Evolutionary conservation across 2,113 vertebrate genomes (phyloP).

Genomic region (Arenaria interpres): DNA sequence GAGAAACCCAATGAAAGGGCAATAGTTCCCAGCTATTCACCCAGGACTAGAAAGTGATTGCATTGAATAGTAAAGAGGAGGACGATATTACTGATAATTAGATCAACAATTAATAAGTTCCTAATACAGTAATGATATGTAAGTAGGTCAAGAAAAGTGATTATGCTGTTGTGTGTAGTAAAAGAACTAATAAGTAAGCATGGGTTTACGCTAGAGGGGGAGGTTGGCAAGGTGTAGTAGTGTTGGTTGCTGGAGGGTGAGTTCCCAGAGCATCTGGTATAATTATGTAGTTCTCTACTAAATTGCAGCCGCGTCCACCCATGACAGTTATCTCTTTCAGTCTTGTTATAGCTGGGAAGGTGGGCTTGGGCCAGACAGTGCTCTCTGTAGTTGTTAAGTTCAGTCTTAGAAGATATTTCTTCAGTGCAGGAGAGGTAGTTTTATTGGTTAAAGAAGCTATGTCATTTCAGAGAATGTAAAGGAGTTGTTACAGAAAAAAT

Average conservation of each 20-base stretch:
- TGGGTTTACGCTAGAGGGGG: neutral
- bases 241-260: neutral
- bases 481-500: neutral
- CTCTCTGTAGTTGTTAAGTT: neutral
- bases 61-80: neutral
- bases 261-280: neutral
- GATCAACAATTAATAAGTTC: neutral
- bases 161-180: neutral
- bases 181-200: neutral
- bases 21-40: neutral
- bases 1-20: neutral
- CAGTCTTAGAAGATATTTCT: neutral
- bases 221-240: neutral
- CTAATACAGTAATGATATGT: neutral
- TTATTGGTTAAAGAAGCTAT: accelerated
- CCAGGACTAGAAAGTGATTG: neutral
- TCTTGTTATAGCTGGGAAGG: neutral
- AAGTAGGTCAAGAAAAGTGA: neutral
- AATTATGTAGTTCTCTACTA: neutral
- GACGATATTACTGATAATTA: neutral
- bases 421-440: neutral
- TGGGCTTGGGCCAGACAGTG: neutral
- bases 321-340: neutral
- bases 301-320: neutral
- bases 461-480: neutral